These are phyloP conservation scores for Rhabdomys dilectus DNA, from an alignment of 2,113 vertebrate genomes.

Conservation along the genomic window DNA sequence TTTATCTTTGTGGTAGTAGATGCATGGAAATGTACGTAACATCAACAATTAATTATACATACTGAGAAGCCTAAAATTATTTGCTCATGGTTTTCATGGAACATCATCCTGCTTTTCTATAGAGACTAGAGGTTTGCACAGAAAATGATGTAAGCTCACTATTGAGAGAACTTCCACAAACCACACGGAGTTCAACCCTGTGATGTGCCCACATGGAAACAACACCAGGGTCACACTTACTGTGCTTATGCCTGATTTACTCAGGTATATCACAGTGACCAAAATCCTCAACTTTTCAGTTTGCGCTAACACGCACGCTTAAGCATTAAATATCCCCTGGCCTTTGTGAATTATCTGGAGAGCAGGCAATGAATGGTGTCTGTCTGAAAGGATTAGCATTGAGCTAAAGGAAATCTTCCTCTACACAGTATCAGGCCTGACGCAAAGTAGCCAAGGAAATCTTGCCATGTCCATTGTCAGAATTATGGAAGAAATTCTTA, in stretches of 20 bases:
- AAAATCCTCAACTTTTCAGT: neutral
- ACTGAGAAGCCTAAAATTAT: neutral
- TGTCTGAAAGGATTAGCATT: neutral
- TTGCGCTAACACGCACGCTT: neutral
- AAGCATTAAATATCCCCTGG: neutral
- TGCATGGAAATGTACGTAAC: neutral
- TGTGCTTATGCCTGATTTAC: neutral
- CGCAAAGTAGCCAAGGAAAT: neutral
- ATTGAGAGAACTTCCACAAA: neutral
- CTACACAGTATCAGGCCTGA: neutral
- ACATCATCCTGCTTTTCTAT: neutral
- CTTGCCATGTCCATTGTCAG: neutral
- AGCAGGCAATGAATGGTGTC: neutral
- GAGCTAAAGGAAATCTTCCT: conserved; percentile 21
- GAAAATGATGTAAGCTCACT: neutral
- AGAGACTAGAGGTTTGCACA: neutral
- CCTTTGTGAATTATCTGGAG: neutral
- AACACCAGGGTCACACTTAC: rapidly evolving
- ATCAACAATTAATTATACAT: neutral
- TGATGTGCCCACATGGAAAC: neutral
- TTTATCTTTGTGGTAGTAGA: neutral
- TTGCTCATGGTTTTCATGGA: neutral
- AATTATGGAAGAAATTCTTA: neutral
- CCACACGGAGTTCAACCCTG: neutral
- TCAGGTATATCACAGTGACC: neutral